Evolutionary conservation across 1,140 invertebrate genomes (phyloP).

Genomic region (Kradibia gibbosae): DNA sequence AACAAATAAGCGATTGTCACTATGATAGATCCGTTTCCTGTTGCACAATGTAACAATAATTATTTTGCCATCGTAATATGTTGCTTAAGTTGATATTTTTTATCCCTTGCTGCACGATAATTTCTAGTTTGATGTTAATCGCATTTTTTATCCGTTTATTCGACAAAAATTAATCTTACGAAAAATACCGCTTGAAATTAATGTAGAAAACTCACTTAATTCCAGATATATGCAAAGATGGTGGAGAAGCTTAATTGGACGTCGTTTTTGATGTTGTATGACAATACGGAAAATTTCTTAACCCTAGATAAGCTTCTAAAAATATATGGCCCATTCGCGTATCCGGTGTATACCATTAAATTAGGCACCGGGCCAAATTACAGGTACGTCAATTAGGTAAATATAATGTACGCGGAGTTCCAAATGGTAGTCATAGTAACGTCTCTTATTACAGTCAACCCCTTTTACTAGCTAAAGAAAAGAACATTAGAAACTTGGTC

Average conservation of each 20-base stretch:
- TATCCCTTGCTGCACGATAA: too few species aligned
- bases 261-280: constrained; percentile 90
- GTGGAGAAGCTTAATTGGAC: constrained; percentile 87
- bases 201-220: background rate
- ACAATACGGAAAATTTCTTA: constrained; percentile 84
- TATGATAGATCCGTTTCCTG: too few species aligned
- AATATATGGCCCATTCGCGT: constrained; percentile 73
- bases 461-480: constrained; percentile 59
- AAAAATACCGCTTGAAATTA: too few species aligned
- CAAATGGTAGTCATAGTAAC: background rate
- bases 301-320: constrained; percentile 81
- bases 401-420: too few species aligned
- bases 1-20: too few species aligned
- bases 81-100: too few species aligned
- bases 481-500: constrained; percentile 76
- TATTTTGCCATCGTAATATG: too few species aligned
- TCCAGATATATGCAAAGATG: constrained; percentile 80
- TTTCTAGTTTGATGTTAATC: too few species aligned
- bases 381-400: constrained; percentile 60
- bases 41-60: too few species aligned
- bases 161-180: too few species aligned
- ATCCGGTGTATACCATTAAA: constrained; percentile 76
- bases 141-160: too few species aligned
- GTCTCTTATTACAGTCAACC: constrained; percentile 29
- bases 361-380: constrained; percentile 74